Conservation (phyloP, 2,888 invertebrate genomes). For the Volucella inflata region DNA sequence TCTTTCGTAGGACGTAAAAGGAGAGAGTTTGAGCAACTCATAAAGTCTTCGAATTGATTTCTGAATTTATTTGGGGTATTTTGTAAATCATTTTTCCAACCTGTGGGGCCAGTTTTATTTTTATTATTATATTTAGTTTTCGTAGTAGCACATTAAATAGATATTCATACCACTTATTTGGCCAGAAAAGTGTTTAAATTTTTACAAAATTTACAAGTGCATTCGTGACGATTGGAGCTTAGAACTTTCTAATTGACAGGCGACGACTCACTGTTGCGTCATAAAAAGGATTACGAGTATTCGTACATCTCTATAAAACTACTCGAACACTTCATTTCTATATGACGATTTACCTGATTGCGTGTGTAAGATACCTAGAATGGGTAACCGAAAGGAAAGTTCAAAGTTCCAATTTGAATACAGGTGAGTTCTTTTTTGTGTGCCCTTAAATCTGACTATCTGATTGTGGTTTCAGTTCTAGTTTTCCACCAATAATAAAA, state of each 20-base stretch:
- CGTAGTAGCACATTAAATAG: neutral
- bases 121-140: neutral
- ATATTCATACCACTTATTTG: neutral
- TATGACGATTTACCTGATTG: slow-evolving; percentile 49
- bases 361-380: slow-evolving; percentile 42
- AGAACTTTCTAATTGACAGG: neutral
- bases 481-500: slow-evolving; percentile 16
- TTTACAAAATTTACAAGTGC: slow-evolving; percentile 17
- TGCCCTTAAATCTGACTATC: slow-evolving; percentile 1
- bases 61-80: slow-evolving; percentile 1
- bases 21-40: neutral
- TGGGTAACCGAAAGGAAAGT: slow-evolving; percentile 26
- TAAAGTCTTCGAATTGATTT: slow-evolving; percentile 15
- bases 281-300: neutral
- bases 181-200: slow-evolving; percentile 23
- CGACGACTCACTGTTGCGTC: neutral
- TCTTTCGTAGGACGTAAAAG: neutral
- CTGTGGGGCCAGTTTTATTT: slow-evolving; percentile 1
- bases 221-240: slow-evolving; percentile 25
- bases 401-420: slow-evolving; percentile 36
- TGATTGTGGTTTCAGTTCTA: slow-evolving; percentile 12
- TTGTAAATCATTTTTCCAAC: slow-evolving; percentile 15
- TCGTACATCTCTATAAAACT: neutral
- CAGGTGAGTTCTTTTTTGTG: neutral
- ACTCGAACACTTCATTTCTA: slow-evolving; percentile 6